phyloP scores from a whole-genome alignment of 2,113 vertebrate species.

The Poeciliopsis turrubarensis region DNA sequence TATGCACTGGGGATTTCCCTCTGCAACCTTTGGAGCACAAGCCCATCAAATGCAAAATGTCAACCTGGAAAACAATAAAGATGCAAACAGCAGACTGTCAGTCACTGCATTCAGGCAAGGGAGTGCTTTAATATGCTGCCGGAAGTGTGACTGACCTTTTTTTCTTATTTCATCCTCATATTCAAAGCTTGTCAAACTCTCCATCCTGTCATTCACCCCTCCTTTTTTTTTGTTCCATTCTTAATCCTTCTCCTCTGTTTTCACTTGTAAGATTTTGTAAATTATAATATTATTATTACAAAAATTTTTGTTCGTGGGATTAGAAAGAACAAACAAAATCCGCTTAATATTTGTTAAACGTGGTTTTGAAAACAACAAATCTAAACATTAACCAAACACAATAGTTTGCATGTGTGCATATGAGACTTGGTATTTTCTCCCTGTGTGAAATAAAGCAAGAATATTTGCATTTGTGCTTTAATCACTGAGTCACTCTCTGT shows the following conservation, averaged over 20 bases:
- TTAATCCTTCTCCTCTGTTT: not conserved
- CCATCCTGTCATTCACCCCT: not conserved
- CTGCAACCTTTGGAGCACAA: constrained; percentile 30
- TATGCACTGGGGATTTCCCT: constrained; percentile 9
- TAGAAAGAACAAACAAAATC: not conserved
- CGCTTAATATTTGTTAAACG: not conserved
- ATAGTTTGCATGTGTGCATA: no score
- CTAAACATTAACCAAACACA: not conserved
- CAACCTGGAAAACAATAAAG: not conserved
- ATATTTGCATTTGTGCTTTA: not conserved
- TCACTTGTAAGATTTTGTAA: no score
- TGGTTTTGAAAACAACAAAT: not conserved
- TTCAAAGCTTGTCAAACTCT: not conserved
- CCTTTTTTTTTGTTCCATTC: not conserved
- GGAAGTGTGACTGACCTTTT: constrained; percentile 29
- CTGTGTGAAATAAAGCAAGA: not conserved
- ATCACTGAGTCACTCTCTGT: not conserved
- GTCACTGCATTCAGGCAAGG: not conserved
- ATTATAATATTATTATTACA: not conserved
- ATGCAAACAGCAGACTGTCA: constrained; percentile 4
- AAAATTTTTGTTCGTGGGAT: not conserved
- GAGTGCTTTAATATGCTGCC: constrained; percentile 1
- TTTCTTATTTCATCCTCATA: not conserved
- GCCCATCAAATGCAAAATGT: constrained; percentile 27
- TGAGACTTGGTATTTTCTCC: not conserved